Percentiles rank a stretch among this genome's conserved stretches.
These are phyloP conservation scores for Drosophila tsacasi DNA, from an alignment of 1,140 invertebrate species.

Conservation along the genomic window DNA sequence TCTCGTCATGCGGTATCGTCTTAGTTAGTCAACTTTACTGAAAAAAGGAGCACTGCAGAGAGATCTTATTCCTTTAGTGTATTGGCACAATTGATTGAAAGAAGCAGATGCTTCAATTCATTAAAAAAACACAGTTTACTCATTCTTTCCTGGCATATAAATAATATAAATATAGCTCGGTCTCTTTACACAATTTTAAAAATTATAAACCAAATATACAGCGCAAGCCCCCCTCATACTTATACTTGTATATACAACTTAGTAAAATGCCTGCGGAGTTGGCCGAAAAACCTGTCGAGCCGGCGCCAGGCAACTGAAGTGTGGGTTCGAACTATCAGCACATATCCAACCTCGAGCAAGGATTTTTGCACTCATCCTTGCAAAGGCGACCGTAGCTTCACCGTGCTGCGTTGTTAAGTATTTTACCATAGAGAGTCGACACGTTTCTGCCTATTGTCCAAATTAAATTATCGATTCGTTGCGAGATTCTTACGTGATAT, in stretches of 20 bases:
- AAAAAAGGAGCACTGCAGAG: conserved; percentile 34
- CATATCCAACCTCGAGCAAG: conserved; percentile 22
- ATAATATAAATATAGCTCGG: background rate
- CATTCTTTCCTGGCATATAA: background rate
- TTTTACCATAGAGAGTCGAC: conserved; percentile 35
- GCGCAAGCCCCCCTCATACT: background rate
- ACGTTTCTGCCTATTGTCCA: conserved; percentile 36
- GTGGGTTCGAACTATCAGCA: background rate
- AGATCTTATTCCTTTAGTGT: conserved; percentile 11
- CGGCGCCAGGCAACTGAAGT: conserved; percentile 57
- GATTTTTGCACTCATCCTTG: conserved; percentile 41
- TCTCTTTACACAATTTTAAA: background rate
- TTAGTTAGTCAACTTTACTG: conserved; percentile 61
- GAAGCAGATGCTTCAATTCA: conserved; percentile 13
- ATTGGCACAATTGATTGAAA: conserved; percentile 25
- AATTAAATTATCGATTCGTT: conserved; percentile 61
- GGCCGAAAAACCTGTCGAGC: conserved; percentile 14
- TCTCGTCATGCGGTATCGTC: conserved; percentile 59
- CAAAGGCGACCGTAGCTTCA: conserved; percentile 6
- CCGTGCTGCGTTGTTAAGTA: conserved; percentile 50
- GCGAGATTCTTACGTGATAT: conserved; percentile 73
- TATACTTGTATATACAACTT: background rate
- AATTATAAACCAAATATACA: background rate
- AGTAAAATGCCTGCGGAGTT: conserved; percentile 26
- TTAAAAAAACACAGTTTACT: background rate